Conservation (phyloP, 2,797 vertebrate species). For the Danio jaintianensis region DNA sequence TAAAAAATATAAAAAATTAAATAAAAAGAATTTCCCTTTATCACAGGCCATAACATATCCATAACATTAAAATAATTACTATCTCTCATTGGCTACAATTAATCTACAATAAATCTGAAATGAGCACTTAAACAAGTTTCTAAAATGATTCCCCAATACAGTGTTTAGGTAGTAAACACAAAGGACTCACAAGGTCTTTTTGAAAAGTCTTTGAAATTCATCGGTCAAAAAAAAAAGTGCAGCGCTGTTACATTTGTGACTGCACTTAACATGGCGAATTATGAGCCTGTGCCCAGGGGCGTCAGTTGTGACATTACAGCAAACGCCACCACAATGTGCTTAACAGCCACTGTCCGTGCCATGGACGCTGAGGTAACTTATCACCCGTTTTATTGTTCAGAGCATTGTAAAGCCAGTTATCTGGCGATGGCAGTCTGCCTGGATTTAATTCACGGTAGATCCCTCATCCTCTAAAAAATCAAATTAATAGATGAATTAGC, state of each 20-base stretch:
- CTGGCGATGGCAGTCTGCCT: constrained; percentile 21
- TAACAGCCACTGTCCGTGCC: constrained; percentile 30
- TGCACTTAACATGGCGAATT: constrained; percentile 38
- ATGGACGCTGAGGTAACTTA: constrained; percentile 36
- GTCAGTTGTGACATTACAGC: constrained; percentile 40
- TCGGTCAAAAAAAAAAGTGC: constrained; percentile 8
- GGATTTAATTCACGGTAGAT: constrained; percentile 29
- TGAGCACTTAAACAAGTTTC: neutral
- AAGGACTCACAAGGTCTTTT: neutral
- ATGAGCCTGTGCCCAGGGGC: constrained; percentile 26
- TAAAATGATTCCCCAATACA: neutral
- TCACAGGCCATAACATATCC: no score
- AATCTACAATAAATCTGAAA: neutral
- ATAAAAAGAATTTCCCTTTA: no score
- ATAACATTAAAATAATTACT: no score
- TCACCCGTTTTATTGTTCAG: constrained; percentile 47
- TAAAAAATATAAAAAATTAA: no score
- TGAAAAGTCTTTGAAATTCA: constrained; percentile 5
- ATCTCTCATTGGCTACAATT: neutral
- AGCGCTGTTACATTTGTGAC: constrained; percentile 23
- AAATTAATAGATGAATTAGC: constrained; percentile 52
- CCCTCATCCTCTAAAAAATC: constrained; percentile 45
- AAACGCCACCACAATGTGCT: constrained; percentile 24
- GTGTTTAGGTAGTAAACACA: neutral
- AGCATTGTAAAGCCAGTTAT: constrained; percentile 47